phyloP scores from a whole-genome alignment of 2,888 invertebrate species.

The Polyommatus icarus region DNA sequence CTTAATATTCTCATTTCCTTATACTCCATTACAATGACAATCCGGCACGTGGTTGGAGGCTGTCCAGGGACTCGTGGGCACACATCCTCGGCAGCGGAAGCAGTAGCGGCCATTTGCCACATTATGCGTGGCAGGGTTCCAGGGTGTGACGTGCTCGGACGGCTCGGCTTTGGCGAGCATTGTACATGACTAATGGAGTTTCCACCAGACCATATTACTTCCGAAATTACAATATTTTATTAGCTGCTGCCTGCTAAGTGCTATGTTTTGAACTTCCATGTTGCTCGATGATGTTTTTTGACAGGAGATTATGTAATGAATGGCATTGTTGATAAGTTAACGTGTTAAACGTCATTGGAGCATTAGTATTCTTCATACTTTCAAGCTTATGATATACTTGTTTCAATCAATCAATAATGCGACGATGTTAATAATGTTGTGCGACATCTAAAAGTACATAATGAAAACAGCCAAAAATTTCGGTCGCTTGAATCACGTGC shows the following conservation, averaged over 20 bases:
- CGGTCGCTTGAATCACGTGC: neutral
- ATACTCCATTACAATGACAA: slow-evolving; percentile 34
- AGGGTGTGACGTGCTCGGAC: slow-evolving; percentile 37
- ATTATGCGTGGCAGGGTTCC: slow-evolving; percentile 61
- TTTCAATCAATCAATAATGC: neutral
- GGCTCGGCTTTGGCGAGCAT: slow-evolving; percentile 27
- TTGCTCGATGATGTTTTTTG: neutral
- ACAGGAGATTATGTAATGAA: neutral
- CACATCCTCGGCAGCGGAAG: slow-evolving; percentile 49
- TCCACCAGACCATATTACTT: slow-evolving; percentile 8
- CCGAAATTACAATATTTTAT: neutral
- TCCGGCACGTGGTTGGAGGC: slow-evolving; percentile 43
- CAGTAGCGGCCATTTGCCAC: slow-evolving; percentile 57
- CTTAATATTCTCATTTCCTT: neutral
- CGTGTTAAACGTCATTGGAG: too few relatives aligned
- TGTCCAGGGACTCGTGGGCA: slow-evolving; percentile 36
- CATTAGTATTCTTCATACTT: too few relatives aligned
- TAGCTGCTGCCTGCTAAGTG: neutral
- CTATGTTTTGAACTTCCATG: neutral
- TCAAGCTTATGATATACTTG: too few relatives aligned
- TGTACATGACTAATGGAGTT: slow-evolving; percentile 36
- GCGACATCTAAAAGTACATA: neutral
- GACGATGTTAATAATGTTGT: neutral
- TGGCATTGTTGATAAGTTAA: neutral
- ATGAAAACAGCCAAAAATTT: slow-evolving; percentile 3